Conservation (phyloP, 2,797 vertebrate species). For the Xenentodon cancila region DNA sequence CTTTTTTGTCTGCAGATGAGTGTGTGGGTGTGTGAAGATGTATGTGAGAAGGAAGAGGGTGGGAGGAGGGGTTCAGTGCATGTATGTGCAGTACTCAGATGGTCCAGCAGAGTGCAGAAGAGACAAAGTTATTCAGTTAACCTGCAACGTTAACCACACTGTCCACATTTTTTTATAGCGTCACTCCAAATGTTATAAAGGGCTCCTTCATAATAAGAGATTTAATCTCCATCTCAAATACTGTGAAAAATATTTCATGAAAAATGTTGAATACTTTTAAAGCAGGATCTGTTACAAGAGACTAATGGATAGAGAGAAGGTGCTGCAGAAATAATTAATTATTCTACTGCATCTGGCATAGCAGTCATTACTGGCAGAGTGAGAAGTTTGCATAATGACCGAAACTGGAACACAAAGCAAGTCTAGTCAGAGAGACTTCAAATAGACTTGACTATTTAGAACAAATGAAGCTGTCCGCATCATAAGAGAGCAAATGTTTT, state of each 20-base stretch:
- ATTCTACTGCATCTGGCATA: slow-evolving; percentile 38
- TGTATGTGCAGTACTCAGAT: not conserved
- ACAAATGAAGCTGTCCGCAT: slow-evolving; percentile 20
- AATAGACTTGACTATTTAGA: slow-evolving; percentile 26
- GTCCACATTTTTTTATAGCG: not conserved
- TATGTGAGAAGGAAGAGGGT: not conserved
- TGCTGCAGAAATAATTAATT: slow-evolving; percentile 30
- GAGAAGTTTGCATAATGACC: slow-evolving; percentile 18
- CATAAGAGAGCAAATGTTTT: not conserved
- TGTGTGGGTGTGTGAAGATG: slow-evolving; percentile 42
- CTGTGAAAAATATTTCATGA: not conserved
- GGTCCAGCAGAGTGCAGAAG: slow-evolving; percentile 62
- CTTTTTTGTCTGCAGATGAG: slow-evolving; percentile 58
- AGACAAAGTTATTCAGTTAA: slow-evolving; percentile 24
- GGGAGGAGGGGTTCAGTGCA: not conserved
- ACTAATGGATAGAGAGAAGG: slow-evolving; percentile 10
- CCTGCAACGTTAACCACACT: accelerated
- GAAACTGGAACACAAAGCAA: slow-evolving; percentile 19
- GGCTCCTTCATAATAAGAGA: not conserved
- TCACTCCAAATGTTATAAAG: not conserved
- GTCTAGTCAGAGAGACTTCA: slow-evolving; percentile 20
- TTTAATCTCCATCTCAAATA: not conserved
- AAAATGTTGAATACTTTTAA: slow-evolving; percentile 10
- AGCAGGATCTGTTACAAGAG: not conserved
- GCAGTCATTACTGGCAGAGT: slow-evolving; percentile 22